phyloP scores from a whole-genome alignment of 2,797 vertebrate species.

The Varecia variegata region DNA sequence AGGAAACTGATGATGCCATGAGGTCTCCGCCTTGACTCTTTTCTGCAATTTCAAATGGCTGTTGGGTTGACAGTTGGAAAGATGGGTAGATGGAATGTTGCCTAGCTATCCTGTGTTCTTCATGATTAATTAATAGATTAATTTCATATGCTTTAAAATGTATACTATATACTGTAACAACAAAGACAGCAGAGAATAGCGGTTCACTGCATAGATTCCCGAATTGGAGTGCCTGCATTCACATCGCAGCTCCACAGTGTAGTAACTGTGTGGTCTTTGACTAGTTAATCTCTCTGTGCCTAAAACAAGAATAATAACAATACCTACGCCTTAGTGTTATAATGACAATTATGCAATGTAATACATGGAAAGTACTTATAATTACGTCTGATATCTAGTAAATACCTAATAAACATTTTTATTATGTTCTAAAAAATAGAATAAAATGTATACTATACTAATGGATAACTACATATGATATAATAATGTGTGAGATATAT shows the following conservation, averaged over 20 bases:
- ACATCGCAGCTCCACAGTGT: too few species aligned
- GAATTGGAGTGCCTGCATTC: too few species aligned
- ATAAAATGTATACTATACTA: not conserved
- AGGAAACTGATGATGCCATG: not conserved
- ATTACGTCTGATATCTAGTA: too few species aligned
- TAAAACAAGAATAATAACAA: too few species aligned
- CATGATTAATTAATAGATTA: not conserved
- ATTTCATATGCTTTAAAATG: not conserved
- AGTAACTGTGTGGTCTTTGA: too few species aligned
- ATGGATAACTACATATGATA: not conserved
- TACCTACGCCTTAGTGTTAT: too few species aligned
- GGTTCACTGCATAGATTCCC: too few species aligned
- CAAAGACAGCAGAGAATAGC: too few species aligned
- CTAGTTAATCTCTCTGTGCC: too few species aligned
- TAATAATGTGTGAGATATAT: not conserved
- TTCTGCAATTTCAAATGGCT: slow-evolving; percentile 36
- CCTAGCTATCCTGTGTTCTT: not conserved
- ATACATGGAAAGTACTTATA: too few species aligned
- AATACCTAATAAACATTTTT: too few species aligned
- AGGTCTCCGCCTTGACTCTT: not conserved
- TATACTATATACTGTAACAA: not conserved
- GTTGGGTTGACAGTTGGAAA: slow-evolving; percentile 58
- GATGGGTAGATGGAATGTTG: not conserved
- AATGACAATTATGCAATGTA: too few species aligned
- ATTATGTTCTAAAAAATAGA: not conserved